These are phyloP conservation scores for Bombyx mori DNA, from an alignment of 1,140 invertebrate genomes.

Conservation along the genomic window DNA sequence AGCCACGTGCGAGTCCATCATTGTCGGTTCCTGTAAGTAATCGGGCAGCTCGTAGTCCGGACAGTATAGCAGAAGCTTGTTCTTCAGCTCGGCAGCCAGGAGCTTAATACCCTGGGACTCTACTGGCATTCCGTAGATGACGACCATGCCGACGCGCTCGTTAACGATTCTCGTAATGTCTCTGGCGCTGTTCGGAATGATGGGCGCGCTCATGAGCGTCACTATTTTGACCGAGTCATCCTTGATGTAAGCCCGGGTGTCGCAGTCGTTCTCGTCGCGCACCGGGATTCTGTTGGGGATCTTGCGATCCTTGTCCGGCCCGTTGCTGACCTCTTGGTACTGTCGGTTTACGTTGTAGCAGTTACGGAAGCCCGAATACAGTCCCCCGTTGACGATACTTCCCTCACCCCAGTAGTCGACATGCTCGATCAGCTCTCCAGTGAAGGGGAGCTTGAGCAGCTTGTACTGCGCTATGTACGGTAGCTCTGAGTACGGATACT, in stretches of 20 bases:
- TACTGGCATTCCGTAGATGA: not conserved
- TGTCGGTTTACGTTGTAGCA: not conserved
- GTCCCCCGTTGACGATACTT: not conserved
- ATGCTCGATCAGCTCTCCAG: not conserved
- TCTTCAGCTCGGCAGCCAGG: not conserved
- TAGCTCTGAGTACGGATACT: not conserved
- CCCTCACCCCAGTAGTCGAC: not conserved
- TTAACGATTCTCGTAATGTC: not conserved
- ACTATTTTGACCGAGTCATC: not conserved
- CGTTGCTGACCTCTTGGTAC: conserved; percentile 1
- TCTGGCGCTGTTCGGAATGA: not conserved
- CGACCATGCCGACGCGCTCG: not conserved
- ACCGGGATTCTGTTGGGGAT: not conserved
- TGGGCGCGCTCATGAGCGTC: not conserved
- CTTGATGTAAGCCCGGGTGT: not conserved
- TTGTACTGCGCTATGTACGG: not conserved
- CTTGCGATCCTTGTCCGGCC: not conserved
- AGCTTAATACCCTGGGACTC: not conserved
- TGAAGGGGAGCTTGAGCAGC: not conserved
- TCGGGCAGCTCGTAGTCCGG: not conserved
- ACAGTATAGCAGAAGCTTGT: not conserved
- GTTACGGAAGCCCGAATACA: not conserved
- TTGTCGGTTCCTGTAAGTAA: not conserved
- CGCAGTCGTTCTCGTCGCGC: not conserved
- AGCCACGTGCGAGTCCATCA: not conserved